Conservation (phyloP, 2,797 vertebrate genomes). For the Euphonia xanthogaster region DNA sequence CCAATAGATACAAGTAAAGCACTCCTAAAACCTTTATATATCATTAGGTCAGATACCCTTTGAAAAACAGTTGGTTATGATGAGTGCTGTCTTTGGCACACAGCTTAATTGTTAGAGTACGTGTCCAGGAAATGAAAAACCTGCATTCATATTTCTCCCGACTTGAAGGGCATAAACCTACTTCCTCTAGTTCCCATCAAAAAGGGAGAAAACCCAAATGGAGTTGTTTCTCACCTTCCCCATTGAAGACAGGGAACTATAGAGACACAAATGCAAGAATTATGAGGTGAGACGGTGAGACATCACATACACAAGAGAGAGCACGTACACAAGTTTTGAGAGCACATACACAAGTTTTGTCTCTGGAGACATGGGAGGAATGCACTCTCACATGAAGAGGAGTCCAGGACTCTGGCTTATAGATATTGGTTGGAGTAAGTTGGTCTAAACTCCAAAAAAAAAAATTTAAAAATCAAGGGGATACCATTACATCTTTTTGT, state of each 20-base stretch:
- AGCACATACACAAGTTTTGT: neutral
- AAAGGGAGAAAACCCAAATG: neutral
- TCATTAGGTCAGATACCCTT: neutral
- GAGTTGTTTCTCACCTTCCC: neutral
- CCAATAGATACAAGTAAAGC: neutral
- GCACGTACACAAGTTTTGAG: neutral
- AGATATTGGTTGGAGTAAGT: neutral
- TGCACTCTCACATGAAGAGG: neutral
- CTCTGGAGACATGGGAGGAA: neutral
- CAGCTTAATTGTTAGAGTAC: neutral
- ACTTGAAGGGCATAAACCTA: neutral
- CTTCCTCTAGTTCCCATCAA: neutral
- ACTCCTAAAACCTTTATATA: neutral
- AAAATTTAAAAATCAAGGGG: neutral
- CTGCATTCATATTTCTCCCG: neutral
- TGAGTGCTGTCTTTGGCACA: neutral
- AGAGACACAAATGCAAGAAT: neutral
- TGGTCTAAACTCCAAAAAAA: neutral
- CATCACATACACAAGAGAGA: neutral
- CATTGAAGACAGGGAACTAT: neutral
- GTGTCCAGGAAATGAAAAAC: neutral
- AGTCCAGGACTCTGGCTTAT: neutral
- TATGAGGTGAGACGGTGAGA: neutral
- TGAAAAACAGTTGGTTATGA: neutral
- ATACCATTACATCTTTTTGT: neutral